Evolutionary conservation across 2,888 invertebrate genomes (phyloP), one percentile per base, ranked within the genome.

Genomic region (Aelia acuminata): DNA sequence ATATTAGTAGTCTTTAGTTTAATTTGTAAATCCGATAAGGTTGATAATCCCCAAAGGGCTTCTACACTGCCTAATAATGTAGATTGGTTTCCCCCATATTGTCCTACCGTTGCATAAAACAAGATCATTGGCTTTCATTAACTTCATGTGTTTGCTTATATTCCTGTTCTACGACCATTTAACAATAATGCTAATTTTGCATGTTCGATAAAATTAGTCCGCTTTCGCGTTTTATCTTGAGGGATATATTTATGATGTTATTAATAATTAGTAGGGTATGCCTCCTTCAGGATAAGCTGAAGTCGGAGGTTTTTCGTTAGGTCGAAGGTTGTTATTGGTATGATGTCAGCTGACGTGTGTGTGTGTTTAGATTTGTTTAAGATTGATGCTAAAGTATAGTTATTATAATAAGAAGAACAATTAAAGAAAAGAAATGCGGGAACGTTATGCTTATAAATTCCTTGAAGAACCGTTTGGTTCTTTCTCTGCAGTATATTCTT

Each of bases 61-160:
- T 35, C 63, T 70, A 70, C 63, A 70, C 1, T 2, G 31, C 63
- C 63, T 70, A 70, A 70, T 70, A 70, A 70, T 70, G 63, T 70
- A 70, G 63, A 70, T 70, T 20, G 63, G 63, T 70, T 70, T 20
- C 2, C 31, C n/a, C 35, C 63, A 70, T 70, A 70, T 70, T 70
- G 63, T 70, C 63, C 63, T 35, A 31, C 63, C 63, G 31, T 70
- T 70, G 63, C 63, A 70, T 70, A 70, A 70, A 70, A 35, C 63
- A 70, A 35, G 63, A 70, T 70, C 63, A 35, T 35, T 8, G 20
- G 7, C 13, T 57, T 26, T 11, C 26, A 26, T 57, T 3, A 57
- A 57, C 13, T 35, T 70, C 31, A 70, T 31, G 31, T 20, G 35
- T 70, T 35, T 35, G 63, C 63, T 70, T 35, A 20, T 70, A n/a